phyloP scores from a whole-genome alignment of 2,113 vertebrate genomes.

The Polyodon spathula region DNA sequence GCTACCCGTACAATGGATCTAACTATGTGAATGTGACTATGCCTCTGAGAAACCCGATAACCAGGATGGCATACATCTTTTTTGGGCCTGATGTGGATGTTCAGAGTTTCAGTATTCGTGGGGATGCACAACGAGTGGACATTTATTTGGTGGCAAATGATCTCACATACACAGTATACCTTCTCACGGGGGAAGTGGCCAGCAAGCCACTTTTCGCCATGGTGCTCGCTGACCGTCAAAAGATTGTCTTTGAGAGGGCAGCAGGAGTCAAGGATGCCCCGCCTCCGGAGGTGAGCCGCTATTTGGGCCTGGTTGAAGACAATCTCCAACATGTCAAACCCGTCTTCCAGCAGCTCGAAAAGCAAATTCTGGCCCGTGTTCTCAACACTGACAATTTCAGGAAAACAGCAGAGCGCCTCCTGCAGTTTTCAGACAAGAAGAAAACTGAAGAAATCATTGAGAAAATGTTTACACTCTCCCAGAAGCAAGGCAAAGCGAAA shows the following conservation, averaged over 20 bases:
- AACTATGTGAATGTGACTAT: conserved; percentile 91
- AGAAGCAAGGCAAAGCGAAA: conserved; percentile 62
- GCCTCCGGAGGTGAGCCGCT: conserved; percentile 71
- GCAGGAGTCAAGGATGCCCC: conserved; percentile 38
- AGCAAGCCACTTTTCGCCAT: conserved; percentile 72
- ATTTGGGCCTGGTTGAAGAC: conserved; percentile 67
- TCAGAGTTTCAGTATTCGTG: conserved; percentile 77
- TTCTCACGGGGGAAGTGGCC: conserved; percentile 65
- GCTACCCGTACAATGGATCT: conserved; percentile 87
- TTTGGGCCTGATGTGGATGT: conserved; percentile 79
- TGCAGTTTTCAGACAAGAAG: conserved; percentile 82
- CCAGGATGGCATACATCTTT: conserved; percentile 80
- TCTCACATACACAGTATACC: conserved; percentile 72
- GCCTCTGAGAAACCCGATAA: conserved; percentile 69
- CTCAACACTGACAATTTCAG: conserved; percentile 76
- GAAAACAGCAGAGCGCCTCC: conserved; percentile 79
- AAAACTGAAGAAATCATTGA: conserved; percentile 78
- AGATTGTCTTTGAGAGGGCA: conserved; percentile 75
- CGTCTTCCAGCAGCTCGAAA: conserved; percentile 87
- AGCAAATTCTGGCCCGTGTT: conserved; percentile 77
- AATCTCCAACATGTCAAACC: conserved; percentile 85
- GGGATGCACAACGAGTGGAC: conserved; percentile 71
- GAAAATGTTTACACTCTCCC: conserved; percentile 76
- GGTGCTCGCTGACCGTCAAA: conserved; percentile 71
- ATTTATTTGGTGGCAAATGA: conserved; percentile 72